These are phyloP conservation scores for Heterocephalus glaber DNA, from an alignment of 2,113 vertebrate genomes.

Conservation along the genomic window DNA sequence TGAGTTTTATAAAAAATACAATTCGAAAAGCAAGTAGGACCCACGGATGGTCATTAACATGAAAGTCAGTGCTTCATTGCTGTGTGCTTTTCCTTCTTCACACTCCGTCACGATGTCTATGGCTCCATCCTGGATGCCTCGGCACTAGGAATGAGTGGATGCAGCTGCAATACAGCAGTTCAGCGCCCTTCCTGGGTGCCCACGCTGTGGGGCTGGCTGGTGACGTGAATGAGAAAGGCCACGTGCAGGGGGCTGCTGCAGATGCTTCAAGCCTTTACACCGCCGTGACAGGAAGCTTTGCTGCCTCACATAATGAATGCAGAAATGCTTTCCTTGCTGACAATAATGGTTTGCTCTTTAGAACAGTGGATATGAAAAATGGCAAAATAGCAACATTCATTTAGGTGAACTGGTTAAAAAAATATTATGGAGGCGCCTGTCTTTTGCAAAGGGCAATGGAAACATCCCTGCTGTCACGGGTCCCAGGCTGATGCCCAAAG, in stretches of 20 bases:
- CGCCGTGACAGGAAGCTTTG: not conserved
- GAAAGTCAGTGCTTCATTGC: not conserved
- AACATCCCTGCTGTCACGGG: not conserved
- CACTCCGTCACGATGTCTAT: not conserved
- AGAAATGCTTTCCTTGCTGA: not conserved
- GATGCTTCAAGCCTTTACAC: not conserved
- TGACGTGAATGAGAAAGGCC: not conserved
- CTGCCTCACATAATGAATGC: not conserved
- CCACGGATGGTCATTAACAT: not conserved
- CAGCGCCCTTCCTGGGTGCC: not conserved
- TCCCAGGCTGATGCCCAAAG: not conserved
- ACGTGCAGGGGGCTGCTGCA: not conserved
- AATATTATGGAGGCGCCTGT: not conserved
- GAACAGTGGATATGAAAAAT: not conserved
- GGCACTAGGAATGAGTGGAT: not conserved
- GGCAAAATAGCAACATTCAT: not conserved
- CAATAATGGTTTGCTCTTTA: conserved; percentile 7
- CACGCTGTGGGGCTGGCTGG: not conserved
- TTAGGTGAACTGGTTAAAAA: not conserved
- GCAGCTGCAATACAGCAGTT: not conserved
- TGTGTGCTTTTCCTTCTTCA: not conserved
- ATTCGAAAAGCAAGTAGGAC: not conserved
- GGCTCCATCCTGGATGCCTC: not conserved
- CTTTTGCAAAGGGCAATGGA: not conserved
- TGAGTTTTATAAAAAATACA: conserved; percentile 32